phyloP scores from a whole-genome alignment of 2,797 vertebrate genomes.

The Vultur gryphus region DNA sequence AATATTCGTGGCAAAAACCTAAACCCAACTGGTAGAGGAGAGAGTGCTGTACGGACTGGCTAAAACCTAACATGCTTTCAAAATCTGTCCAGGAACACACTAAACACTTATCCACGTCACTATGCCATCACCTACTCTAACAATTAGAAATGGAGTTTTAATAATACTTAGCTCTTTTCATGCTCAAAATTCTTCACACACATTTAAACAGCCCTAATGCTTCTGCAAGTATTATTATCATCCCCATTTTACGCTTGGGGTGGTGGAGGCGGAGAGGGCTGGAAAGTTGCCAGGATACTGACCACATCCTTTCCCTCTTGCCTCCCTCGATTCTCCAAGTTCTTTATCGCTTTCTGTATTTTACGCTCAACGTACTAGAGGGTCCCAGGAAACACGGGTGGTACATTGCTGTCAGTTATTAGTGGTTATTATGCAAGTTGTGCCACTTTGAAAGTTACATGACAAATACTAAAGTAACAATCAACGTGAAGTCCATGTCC shows the following conservation, averaged over 20 bases:
- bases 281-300: not conserved
- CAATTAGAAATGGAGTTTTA: not conserved
- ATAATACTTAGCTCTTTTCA: constrained; percentile 24
- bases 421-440: not conserved
- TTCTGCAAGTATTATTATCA: constrained; percentile 27
- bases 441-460: not conserved
- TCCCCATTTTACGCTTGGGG: not conserved
- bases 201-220: not conserved
- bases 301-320: not conserved
- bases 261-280: not conserved
- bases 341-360: not conserved
- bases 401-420: not conserved
- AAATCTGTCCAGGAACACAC: not conserved
- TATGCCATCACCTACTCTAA: not conserved
- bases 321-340: not conserved
- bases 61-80: not conserved
- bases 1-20: not conserved
- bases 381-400: not conserved
- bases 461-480: not conserved
- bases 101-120: not conserved
- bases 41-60: not conserved
- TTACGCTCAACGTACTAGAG: not conserved
- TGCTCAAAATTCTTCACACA: constrained; percentile 38
- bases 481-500: not conserved
- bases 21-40: not conserved